These are phyloP conservation scores for Phacellophora camtschatica DNA, from an alignment of 30 jellyfish, hydroid and myxozoan genomes.

Conservation along the genomic window DNA sequence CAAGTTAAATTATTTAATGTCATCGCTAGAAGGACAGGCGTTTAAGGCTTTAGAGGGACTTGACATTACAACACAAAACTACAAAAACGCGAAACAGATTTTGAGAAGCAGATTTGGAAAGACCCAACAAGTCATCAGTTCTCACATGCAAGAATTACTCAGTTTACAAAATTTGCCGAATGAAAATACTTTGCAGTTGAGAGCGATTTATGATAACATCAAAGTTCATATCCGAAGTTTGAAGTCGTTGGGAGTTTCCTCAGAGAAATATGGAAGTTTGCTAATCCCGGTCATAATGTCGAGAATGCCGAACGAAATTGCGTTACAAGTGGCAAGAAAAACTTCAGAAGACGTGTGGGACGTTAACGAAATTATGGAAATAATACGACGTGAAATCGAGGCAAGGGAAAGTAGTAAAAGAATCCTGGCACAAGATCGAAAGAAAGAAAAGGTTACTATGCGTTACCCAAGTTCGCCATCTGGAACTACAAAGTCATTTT, in stretches of 20 bases:
- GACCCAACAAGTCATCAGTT: neutral
- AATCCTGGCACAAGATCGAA: neutral
- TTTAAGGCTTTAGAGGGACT: conserved; percentile 29
- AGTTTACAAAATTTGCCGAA: conserved; percentile 1
- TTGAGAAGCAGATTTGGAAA: conserved; percentile 7
- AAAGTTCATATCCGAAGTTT: conserved; percentile 27
- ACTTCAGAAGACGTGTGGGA: too few species aligned
- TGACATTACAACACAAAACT: conserved; percentile 4
- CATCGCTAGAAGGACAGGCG: conserved; percentile 35
- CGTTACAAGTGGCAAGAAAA: conserved; percentile 14
- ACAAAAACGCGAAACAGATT: neutral
- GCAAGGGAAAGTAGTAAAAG: conserved; percentile 1
- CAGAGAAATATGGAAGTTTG: conserved; percentile 43
- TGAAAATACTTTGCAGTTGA: conserved; percentile 4
- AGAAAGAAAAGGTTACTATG: neutral
- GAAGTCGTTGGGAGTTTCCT: neutral
- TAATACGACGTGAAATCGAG: conserved; percentile 31
- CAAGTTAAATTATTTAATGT: conserved; percentile 8
- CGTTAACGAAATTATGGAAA: conserved; percentile 15
- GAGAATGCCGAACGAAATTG: conserved; percentile 14
- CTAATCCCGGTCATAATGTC: too few species aligned
- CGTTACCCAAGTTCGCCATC: neutral
- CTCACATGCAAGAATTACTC: conserved; percentile 35
- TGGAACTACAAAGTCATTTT: conserved; percentile 7
- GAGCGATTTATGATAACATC: conserved; percentile 1